Percentiles rank a stretch among this genome's conserved stretches.
These are phyloP conservation scores for Prionace glauca DNA, from an alignment of 2,797 vertebrate genomes.

Conservation along the genomic window DNA sequence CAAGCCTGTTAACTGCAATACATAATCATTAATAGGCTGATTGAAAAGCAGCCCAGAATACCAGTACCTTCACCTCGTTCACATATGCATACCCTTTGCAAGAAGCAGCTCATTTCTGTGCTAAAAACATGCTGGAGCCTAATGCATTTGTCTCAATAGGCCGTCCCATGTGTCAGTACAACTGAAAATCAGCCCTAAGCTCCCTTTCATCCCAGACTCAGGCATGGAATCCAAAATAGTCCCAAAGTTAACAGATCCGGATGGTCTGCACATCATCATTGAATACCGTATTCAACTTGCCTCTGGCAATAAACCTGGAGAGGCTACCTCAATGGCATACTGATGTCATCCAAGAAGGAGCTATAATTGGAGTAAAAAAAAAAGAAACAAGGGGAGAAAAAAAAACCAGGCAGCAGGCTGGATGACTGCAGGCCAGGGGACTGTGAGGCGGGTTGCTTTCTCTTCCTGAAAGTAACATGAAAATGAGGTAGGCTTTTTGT, in stretches of 20 bases:
- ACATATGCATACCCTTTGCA: constrained; percentile 41
- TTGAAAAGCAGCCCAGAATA: constrained; percentile 54
- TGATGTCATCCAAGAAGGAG: constrained; percentile 72
- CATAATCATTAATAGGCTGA: constrained; percentile 56
- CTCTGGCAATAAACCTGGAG: constrained; percentile 74
- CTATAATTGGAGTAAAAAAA: constrained; percentile 66
- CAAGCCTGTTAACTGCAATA: constrained; percentile 41
- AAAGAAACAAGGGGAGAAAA: neutral
- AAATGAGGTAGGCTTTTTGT: constrained; percentile 72
- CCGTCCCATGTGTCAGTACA: constrained; percentile 53
- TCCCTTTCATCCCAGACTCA: constrained; percentile 64
- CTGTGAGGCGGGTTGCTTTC: constrained; percentile 48
- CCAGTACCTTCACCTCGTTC: constrained; percentile 54
- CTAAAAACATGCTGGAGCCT: constrained; percentile 41
- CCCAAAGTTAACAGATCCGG: constrained; percentile 63
- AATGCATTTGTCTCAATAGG: constrained; percentile 52
- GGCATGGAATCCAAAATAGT: constrained; percentile 77
- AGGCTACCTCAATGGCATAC: constrained; percentile 73
- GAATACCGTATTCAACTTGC: constrained; percentile 90
- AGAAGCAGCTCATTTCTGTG: constrained; percentile 43
- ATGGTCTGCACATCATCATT: constrained; percentile 59
- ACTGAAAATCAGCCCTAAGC: constrained; percentile 58
- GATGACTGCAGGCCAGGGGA: constrained; percentile 59
- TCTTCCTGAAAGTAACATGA: constrained; percentile 60
- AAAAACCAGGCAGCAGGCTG: neutral